A percentile compares a stretch with the other conserved stretches of the same genome.
phyloP scores from a whole-genome alignment of 2,888 invertebrate species.

The Spilarctia lutea region DNA sequence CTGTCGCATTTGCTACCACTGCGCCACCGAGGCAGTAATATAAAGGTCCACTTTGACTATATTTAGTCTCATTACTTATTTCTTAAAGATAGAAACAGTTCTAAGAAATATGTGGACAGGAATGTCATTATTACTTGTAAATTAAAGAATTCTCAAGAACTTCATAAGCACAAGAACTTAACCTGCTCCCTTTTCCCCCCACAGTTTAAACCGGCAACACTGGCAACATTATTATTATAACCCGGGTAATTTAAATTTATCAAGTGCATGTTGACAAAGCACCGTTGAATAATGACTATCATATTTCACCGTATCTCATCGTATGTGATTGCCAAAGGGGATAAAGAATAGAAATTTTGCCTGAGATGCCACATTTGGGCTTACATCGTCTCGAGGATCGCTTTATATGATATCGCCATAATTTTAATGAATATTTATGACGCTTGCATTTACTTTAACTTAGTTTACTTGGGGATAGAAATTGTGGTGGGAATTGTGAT shows the following conservation, averaged over 20 bases:
- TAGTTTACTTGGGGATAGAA: constrained; percentile 53
- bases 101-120: no score
- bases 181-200: constrained; percentile 19
- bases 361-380: constrained; percentile 66
- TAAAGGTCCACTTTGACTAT: no score
- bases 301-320: constrained; percentile 80
- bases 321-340: constrained; percentile 77
- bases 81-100: no score
- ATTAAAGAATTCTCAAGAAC: neutral
- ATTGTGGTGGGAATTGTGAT: constrained; percentile 33
- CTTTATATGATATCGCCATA: constrained; percentile 63
- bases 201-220: constrained; percentile 21
- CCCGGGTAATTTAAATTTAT: constrained; percentile 75
- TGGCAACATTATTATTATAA: constrained; percentile 64
- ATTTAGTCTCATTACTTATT: no score
- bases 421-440: constrained; percentile 81
- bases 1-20: no score
- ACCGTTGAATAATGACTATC: constrained; percentile 74
- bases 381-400: constrained; percentile 58
- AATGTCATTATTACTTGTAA: neutral
- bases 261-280: constrained; percentile 79
- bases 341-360: constrained; percentile 75
- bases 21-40: no score
- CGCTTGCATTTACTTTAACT: constrained; percentile 70
- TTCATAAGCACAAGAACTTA: neutral